These are phyloP conservation scores for Stegophylla sp. DNA, from an alignment of 2,888 invertebrate genomes.

Conservation along the genomic window DNA sequence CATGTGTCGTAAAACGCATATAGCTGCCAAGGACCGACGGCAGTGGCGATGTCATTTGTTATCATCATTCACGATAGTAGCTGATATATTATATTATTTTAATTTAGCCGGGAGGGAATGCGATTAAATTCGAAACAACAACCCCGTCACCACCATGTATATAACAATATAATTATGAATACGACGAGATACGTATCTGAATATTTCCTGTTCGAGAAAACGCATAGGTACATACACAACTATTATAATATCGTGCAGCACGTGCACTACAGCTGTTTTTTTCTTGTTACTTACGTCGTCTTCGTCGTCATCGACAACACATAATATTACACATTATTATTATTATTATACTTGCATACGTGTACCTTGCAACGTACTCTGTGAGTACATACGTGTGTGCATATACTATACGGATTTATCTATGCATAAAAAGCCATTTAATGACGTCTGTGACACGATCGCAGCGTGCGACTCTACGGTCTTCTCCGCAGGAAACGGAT, in stretches of 20 bases:
- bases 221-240: background rate
- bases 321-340: background rate
- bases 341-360: background rate
- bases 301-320: background rate
- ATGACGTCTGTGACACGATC: conserved; percentile 3
- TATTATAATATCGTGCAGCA: background rate
- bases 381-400: no score
- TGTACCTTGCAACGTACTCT: background rate
- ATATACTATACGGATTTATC: no score
- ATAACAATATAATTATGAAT: no score
- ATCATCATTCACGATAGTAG: no score
- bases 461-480: conserved; percentile 16
- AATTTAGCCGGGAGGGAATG: background rate
- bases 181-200: no score
- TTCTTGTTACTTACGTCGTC: background rate
- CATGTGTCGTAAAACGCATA: conserved; percentile 21
- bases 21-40: background rate
- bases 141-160: background rate
- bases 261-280: background rate
- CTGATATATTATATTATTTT: no score
- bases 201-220: no score
- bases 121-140: background rate
- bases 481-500: conserved; percentile 48
- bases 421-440: background rate
- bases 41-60: background rate